A percentile compares a stretch with the other conserved stretches of the same genome.
These are phyloP conservation scores for Sialia sialis DNA, from an alignment of 2,113 vertebrate species.

Conservation along the genomic window DNA sequence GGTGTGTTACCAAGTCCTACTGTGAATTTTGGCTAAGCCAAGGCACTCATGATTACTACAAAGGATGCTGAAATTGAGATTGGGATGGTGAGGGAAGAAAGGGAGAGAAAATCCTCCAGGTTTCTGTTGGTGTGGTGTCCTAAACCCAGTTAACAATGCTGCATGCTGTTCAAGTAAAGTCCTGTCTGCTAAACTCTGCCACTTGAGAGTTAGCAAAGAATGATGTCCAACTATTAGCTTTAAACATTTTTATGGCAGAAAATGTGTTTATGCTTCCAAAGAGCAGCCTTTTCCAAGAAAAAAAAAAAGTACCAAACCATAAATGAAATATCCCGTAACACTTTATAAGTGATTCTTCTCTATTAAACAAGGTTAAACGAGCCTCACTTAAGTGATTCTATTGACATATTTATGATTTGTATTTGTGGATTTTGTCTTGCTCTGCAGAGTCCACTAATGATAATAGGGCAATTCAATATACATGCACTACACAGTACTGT, in stretches of 20 bases:
- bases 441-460: background rate
- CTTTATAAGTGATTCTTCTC: background rate
- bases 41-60: background rate
- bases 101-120: background rate
- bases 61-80: background rate
- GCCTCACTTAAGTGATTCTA: background rate
- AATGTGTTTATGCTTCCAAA: background rate
- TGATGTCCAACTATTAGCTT: background rate
- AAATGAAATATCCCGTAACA: background rate
- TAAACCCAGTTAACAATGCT: background rate
- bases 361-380: background rate
- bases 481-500: background rate
- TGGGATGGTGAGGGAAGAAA: background rate
- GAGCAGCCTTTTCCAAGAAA: background rate
- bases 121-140: background rate
- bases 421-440: background rate
- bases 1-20: background rate
- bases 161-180: background rate
- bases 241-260: background rate
- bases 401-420: background rate
- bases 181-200: background rate
- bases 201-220: background rate
- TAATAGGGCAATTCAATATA: background rate
- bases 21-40: background rate
- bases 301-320: background rate